phyloP scores from a whole-genome alignment of 64 coral and sea anemone species.

The Montipora sp. region DNA sequence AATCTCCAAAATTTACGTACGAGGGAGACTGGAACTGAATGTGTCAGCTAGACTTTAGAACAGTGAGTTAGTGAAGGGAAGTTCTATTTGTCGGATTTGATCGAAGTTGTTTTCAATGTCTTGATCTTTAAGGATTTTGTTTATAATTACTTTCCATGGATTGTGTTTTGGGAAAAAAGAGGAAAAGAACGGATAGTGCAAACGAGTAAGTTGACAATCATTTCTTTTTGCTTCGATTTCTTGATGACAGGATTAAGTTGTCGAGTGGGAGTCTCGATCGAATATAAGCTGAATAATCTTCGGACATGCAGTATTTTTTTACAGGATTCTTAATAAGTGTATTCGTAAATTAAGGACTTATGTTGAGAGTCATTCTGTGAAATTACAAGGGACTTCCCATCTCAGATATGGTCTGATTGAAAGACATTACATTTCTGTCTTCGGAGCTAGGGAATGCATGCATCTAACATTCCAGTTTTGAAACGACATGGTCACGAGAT shows the following conservation, averaged over 20 bases:
- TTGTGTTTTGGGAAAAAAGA: slow-evolving; percentile 15
- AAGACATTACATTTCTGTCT: no score
- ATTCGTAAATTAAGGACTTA: neutral
- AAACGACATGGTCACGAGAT: no score
- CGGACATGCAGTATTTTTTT: neutral
- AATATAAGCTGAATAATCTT: neutral
- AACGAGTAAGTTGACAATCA: slow-evolving; percentile 10
- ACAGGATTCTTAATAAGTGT: neutral
- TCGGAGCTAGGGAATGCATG: no score
- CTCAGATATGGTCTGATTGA: no score
- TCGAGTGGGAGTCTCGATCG: neutral
- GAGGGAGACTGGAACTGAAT: neutral
- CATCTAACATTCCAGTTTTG: no score
- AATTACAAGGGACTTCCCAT: neutral
- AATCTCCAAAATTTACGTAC: neutral
- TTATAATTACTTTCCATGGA: neutral
- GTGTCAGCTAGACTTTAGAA: neutral
- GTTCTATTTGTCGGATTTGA: neutral
- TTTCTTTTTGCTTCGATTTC: neutral
- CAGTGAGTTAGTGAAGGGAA: neutral
- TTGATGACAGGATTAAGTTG: neutral
- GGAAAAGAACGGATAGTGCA: neutral
- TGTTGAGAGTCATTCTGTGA: no score
- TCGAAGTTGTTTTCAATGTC: neutral
- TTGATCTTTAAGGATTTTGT: neutral